Conservation (phyloP, 2,113 vertebrate species). For the Enhydra lutris region DNA sequence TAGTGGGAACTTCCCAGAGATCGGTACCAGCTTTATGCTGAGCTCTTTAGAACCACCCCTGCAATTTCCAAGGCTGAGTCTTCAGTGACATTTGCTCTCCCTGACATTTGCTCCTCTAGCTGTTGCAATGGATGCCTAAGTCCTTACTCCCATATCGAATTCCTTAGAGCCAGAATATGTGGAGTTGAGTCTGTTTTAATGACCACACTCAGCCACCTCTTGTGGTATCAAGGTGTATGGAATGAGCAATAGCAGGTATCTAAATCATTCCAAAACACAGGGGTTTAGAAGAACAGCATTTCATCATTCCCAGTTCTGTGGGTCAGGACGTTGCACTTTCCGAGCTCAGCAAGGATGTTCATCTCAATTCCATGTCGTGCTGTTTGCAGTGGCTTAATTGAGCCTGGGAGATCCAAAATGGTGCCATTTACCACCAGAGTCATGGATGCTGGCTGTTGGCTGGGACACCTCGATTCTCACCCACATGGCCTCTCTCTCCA, state of each 20-base stretch:
- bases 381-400: neutral
- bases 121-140: neutral
- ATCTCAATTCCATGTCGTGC: neutral
- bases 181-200: neutral
- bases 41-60: neutral
- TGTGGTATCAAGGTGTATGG: neutral
- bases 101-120: neutral
- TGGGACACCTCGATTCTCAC: neutral
- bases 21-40: neutral
- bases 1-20: neutral
- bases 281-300: neutral
- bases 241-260: neutral
- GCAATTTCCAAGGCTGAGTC: neutral
- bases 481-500: neutral
- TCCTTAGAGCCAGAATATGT: neutral
- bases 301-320: neutral
- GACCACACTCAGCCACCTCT: neutral
- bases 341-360: neutral
- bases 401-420: neutral
- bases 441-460: neutral
- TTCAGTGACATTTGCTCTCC: neutral
- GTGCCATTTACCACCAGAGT: neutral
- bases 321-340: neutral
- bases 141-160: neutral
- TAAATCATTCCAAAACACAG: neutral